A percentile compares a stretch with the other conserved stretches of the same genome.
These are phyloP conservation scores for Pachycephus smyrnensis DNA, from an alignment of 2,888 invertebrate species.

Conservation along the genomic window DNA sequence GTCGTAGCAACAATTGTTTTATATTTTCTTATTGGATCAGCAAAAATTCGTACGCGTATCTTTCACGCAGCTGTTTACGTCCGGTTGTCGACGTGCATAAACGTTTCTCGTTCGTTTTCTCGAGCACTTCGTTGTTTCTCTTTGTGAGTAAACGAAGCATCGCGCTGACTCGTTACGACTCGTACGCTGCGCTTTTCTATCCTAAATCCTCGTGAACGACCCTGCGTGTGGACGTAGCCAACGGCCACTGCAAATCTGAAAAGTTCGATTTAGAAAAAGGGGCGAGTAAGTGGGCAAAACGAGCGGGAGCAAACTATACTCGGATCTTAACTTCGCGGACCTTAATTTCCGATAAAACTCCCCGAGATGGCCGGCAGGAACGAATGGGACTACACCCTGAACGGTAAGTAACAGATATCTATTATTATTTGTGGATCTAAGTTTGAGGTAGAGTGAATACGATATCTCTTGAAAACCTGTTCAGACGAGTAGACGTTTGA, in stretches of 20 bases:
- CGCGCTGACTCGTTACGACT: neutral
- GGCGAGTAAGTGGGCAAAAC: slow-evolving; percentile 49
- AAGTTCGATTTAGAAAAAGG: slow-evolving; percentile 31
- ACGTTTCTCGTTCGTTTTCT: neutral
- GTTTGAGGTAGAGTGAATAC: neutral
- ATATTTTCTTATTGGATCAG: neutral
- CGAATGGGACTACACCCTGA: slow-evolving; percentile 74
- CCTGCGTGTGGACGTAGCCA: neutral
- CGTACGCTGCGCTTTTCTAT: neutral
- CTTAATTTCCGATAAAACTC: slow-evolving; percentile 55
- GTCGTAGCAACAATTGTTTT: neutral
- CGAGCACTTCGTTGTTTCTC: neutral
- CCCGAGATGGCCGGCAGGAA: slow-evolving; percentile 63
- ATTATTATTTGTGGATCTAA: neutral
- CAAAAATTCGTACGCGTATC: neutral
- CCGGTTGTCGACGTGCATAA: neutral
- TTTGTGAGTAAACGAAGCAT: neutral
- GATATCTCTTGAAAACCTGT: neutral
- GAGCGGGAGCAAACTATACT: slow-evolving; percentile 60
- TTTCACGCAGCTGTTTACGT: neutral
- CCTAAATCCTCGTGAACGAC: neutral
- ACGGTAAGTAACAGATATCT: slow-evolving; percentile 68
- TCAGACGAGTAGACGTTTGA: neutral
- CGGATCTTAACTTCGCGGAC: slow-evolving; percentile 62
- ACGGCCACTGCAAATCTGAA: neutral